phyloP scores from a whole-genome alignment of 2,797 vertebrate genomes.

The Halcyon chelicuti region DNA sequence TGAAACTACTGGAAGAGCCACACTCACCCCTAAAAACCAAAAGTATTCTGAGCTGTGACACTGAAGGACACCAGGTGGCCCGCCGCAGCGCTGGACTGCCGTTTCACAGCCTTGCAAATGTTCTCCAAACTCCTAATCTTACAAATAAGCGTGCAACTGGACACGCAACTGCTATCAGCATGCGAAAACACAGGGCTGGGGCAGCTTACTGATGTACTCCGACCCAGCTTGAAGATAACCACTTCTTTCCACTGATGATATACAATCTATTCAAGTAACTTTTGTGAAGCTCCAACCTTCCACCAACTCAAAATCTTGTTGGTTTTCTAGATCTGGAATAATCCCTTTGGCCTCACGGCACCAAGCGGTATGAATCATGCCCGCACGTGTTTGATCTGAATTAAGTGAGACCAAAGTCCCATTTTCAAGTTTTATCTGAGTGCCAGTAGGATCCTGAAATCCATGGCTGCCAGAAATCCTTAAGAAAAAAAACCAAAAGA shows the following conservation, averaged over 20 bases:
- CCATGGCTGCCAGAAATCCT: not conserved
- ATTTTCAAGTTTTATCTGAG: not conserved
- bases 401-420: not conserved
- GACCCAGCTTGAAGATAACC: not conserved
- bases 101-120: not conserved
- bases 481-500: not conserved
- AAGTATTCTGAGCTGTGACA: not conserved
- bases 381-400: not conserved
- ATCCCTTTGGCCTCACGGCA: not conserved
- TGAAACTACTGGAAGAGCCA: not conserved
- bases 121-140: not conserved
- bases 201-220: not conserved
- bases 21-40: not conserved
- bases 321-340: not conserved
- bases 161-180: not conserved
- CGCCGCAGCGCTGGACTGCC: not conserved
- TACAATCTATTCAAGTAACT: not conserved
- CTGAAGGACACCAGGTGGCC: not conserved
- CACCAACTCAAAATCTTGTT: not conserved
- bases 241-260: rapidly evolving
- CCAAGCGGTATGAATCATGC: not conserved
- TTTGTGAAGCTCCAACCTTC: not conserved
- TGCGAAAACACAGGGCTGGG: not conserved
- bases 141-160: not conserved
- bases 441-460: not conserved